Percentiles rank a stretch among this genome's conserved stretches.
These are phyloP conservation scores for Drosophila hydei DNA, from an alignment of 1,140 invertebrate species.

Conservation along the genomic window DNA sequence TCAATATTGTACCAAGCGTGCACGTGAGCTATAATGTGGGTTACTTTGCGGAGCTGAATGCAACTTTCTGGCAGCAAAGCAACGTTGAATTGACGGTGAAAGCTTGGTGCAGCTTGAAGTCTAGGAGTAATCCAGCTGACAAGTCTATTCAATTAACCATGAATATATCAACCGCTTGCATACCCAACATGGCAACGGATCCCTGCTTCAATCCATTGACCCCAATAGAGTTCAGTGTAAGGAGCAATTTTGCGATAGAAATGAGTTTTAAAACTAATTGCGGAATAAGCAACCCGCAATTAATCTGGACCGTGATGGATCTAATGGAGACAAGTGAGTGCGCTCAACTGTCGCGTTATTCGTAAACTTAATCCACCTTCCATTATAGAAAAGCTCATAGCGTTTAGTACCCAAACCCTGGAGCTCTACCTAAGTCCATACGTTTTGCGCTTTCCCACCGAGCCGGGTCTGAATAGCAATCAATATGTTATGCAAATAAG, in stretches of 20 bases:
- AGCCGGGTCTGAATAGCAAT: constrained; percentile 21
- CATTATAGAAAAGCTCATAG: neutral
- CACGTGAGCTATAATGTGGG: constrained; percentile 30
- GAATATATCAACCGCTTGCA: too few relatives aligned
- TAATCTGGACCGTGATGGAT: neutral
- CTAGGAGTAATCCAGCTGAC: too few relatives aligned
- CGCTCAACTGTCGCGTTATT: neutral
- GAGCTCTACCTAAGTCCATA: constrained; percentile 6
- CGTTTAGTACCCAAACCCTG: neutral
- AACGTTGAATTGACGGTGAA: neutral
- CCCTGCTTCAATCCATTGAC: too few relatives aligned
- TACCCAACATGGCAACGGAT: too few relatives aligned
- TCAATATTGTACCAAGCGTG: constrained; percentile 1
- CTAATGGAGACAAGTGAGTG: neutral
- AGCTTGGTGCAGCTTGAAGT: neutral
- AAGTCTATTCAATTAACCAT: too few relatives aligned
- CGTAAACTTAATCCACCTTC: neutral
- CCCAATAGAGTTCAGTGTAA: too few relatives aligned
- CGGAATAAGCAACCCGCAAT: neutral
- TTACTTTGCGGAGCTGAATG: constrained; percentile 19
- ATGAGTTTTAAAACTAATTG: neutral
- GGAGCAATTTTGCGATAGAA: neutral
- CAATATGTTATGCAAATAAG: constrained; percentile 16
- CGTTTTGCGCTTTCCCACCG: neutral
- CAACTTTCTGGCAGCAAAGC: constrained; percentile 39